Evolutionary conservation across 2,888 invertebrate species (phyloP).

Genomic region (Panorpa germanica): DNA sequence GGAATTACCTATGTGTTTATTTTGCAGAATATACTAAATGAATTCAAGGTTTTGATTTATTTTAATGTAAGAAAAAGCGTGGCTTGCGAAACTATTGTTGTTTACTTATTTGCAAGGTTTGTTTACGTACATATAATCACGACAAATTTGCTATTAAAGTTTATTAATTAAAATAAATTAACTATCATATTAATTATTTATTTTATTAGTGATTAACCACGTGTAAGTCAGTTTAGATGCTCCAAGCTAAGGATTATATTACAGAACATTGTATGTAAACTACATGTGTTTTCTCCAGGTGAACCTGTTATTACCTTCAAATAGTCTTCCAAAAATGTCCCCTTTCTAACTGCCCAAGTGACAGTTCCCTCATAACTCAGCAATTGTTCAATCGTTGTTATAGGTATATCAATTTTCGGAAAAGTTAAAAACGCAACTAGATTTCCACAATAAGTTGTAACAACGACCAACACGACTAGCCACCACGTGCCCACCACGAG

Average conservation of each 20-base stretch:
- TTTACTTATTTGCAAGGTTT: too few species aligned
- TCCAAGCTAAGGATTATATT: conserved; percentile 4
- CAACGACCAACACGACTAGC: conserved; percentile 73
- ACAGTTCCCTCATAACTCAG: conserved; percentile 30
- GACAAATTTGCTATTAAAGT: too few species aligned
- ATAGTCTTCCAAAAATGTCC: conserved; percentile 53
- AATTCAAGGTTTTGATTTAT: too few species aligned
- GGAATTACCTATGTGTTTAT: too few species aligned
- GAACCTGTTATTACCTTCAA: conserved; percentile 34
- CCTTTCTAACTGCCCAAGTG: conserved; percentile 58
- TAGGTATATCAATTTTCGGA: conserved; percentile 58
- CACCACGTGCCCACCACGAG: conserved; percentile 81
- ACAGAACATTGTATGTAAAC: too few species aligned
- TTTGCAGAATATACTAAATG: too few species aligned
- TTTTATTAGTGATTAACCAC: not conserved
- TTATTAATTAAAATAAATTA: conserved; percentile 8
- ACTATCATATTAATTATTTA: conserved; percentile 3
- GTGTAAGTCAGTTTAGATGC: conserved; percentile 3
- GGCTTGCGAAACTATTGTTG: too few species aligned
- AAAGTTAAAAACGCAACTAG: conserved; percentile 84
- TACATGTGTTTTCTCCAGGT: not conserved
- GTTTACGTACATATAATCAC: too few species aligned
- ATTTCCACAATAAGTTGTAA: conserved; percentile 84
- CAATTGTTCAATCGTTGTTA: conserved; percentile 47
- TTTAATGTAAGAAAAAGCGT: too few species aligned